Evolutionary conservation across 2,797 vertebrate genomes (phyloP).

Genomic region (Thripadectes ignobilis): DNA sequence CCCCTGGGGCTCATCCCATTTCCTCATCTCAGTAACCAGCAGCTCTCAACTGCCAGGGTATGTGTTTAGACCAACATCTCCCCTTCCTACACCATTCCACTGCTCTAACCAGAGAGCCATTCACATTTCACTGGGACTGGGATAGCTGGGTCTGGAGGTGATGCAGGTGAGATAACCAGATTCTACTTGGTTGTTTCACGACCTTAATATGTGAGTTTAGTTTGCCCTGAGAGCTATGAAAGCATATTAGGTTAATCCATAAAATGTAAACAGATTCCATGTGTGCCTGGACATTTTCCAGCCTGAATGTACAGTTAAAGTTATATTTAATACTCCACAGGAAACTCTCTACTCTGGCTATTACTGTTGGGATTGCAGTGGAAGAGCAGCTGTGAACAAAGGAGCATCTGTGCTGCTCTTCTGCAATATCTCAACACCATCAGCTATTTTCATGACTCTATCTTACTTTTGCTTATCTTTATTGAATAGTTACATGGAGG

Average conservation of each 20-base stretch:
- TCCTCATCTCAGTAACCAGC: not conserved
- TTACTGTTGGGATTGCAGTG: not conserved
- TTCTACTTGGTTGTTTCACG: not conserved
- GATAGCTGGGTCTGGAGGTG: not conserved
- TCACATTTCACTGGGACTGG: not conserved
- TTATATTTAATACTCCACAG: not conserved
- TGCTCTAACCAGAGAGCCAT: not conserved
- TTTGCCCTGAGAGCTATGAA: not conserved
- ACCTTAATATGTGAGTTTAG: not conserved
- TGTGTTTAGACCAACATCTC: not conserved
- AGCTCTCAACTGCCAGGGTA: not conserved
- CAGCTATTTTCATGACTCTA: not conserved
- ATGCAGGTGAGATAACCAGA: not conserved
- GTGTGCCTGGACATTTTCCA: not conserved
- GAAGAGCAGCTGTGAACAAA: not conserved
- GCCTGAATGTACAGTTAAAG: not conserved
- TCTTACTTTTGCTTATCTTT: not conserved
- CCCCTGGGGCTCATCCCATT: not conserved
- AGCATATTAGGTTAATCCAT: not conserved
- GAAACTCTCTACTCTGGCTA: not conserved
- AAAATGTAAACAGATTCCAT: not conserved
- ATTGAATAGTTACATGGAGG: not conserved
- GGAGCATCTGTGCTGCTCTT: not conserved
- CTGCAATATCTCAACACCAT: not conserved
- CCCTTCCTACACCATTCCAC: not conserved